Base-by-base conservation (phyloP, 92 coral and sea anemone species). In the Phenganax marumi region DNA sequence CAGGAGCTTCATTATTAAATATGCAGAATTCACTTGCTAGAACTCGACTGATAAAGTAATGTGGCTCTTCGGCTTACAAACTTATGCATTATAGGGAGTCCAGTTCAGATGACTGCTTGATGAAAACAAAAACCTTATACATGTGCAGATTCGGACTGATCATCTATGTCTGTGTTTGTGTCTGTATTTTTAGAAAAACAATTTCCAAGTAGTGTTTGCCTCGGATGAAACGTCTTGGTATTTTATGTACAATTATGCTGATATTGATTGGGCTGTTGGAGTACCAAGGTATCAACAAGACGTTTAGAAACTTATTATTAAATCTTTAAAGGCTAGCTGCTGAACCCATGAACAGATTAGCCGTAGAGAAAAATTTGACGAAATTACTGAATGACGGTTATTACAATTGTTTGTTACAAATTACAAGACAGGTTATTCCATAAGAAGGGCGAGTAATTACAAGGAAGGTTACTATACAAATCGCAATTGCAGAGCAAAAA, bases 181-280 rank as follows among this genome's bases (percentile, higher is more conserved):
- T 11, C 8, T 6, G 10, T 66, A 25, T 66, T 25, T 23, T 8
- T 12, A 62, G 72, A 25, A 25, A 66, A 66, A 66, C 16, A 66
- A 47, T 10, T 66, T 66, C 50, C 72, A 66, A 33, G 72, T 18
- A 47, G 72, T 66, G 13, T 66, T 66, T 19, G 72, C 72, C 26
- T 66, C 72, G 49, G 50, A 66, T 66, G 72, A 66, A 66, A 25
- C 72, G 4, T 25, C 72, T 17, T 66, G 72, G 72, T 66, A 66
- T 66, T n/a, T 66, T n/a, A 66, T 66, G 72, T 66, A 25, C 72
- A 25, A 25, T 8, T 66, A 66, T 66, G 48, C 10, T 9, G 72
- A 66, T 49, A 66, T 66, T 66, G 48, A 33, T 49, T 66, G 72
- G 72, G 49, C 72, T 25, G 72, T 66, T 33, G 72, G 16, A 25